A percentile compares a stretch with the other conserved stretches of the same genome.
These are phyloP conservation scores for Dromius quadrimaculatus DNA, from an alignment of 2,888 invertebrate species.

Conservation along the genomic window DNA sequence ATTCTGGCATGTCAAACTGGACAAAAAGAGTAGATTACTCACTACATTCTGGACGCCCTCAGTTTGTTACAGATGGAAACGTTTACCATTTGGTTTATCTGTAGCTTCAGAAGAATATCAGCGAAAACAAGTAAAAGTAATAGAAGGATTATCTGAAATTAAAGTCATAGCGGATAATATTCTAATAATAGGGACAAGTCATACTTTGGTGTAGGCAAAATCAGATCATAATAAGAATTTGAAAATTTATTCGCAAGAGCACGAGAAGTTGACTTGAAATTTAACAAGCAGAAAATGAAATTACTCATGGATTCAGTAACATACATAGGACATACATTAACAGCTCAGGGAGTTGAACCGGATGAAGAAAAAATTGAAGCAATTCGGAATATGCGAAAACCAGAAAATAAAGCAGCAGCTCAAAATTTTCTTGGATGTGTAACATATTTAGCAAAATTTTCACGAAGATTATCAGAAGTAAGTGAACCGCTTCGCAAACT, in stretches of 20 bases:
- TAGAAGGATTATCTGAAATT: slow-evolving; percentile 40
- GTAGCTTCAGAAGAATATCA: slow-evolving; percentile 49
- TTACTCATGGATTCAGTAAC: slow-evolving; percentile 47
- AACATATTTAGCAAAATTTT: background rate
- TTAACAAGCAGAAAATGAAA: slow-evolving; percentile 53
- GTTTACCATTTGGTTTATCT: slow-evolving; percentile 34
- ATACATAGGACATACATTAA: slow-evolving; percentile 53
- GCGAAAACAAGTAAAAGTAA: slow-evolving; percentile 22
- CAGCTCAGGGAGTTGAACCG: background rate
- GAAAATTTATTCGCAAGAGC: slow-evolving; percentile 42
- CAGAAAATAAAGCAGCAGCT: background rate
- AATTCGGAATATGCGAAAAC: background rate
- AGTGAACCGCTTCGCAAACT: background rate
- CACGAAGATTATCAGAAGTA: background rate
- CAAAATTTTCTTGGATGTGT: background rate
- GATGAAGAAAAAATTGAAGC: background rate
- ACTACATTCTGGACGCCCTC: slow-evolving; percentile 29
- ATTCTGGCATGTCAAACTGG: background rate
- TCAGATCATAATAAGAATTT: slow-evolving; percentile 44
- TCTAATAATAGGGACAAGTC: background rate
- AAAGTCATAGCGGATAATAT: slow-evolving; percentile 47
- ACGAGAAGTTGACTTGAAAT: slow-evolving; percentile 47
- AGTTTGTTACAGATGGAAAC: background rate
- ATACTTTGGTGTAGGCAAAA: background rate
- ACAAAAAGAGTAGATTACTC: background rate